Percentiles rank a stretch among this genome's conserved stretches.
phyloP scores from a whole-genome alignment of 2,113 vertebrate genomes.

The Hemiscyllium ocellatum region DNA sequence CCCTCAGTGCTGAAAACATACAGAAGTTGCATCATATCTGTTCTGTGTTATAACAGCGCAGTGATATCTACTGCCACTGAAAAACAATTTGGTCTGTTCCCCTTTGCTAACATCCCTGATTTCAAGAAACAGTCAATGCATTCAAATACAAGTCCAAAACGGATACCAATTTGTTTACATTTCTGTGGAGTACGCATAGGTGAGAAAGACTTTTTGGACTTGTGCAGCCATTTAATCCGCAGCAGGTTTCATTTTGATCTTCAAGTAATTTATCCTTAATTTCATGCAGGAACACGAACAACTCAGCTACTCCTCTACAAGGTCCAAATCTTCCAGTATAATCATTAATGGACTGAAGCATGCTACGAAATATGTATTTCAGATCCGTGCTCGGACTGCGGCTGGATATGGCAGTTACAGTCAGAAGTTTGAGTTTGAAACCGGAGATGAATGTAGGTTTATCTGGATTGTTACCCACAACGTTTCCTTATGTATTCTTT shows the following conservation, averaged over 20 bases:
- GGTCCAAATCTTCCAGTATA: conserved; percentile 85
- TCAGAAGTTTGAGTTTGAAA: conserved; percentile 86
- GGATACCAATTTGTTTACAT: background rate
- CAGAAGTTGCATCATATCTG: background rate
- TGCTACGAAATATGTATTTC: conserved; percentile 85
- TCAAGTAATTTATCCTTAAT: conserved; percentile 48
- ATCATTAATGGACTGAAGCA: conserved; percentile 87
- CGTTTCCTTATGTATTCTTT: background rate
- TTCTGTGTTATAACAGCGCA: background rate
- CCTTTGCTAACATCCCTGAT: background rate
- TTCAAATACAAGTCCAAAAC: background rate
- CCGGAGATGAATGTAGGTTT: conserved; percentile 86
- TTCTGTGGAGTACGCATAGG: background rate
- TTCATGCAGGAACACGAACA: conserved; percentile 80
- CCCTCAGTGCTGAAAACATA: background rate
- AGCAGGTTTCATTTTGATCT: conserved; percentile 13
- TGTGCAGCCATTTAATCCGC: background rate
- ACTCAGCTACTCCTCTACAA: conserved; percentile 87
- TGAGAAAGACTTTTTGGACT: background rate
- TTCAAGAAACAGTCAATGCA: background rate
- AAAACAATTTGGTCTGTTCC: background rate
- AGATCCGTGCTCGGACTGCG: conserved; percentile 76
- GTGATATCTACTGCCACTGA: background rate
- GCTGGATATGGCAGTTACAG: conserved; percentile 87
- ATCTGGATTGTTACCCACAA: conserved; percentile 12